Evolutionary conservation across 2,888 invertebrate species (phyloP).

Genomic region (Pheosia gnoma): DNA sequence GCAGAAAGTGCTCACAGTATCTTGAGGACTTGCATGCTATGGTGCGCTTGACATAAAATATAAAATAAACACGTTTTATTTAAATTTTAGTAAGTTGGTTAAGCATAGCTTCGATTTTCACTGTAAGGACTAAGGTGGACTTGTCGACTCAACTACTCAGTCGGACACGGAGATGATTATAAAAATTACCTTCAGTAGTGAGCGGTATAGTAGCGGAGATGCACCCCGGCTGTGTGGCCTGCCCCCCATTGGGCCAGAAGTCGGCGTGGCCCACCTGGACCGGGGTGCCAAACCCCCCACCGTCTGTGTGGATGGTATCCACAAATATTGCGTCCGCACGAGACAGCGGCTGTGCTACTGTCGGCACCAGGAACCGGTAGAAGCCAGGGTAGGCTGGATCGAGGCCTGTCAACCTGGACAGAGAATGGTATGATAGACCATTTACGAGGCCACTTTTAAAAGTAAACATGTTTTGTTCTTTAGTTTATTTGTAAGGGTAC

Average conservation of each 20-base stretch:
- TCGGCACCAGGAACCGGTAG: conserved; percentile 48
- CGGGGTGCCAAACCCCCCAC: conserved; percentile 64
- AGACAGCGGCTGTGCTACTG: conserved; percentile 45
- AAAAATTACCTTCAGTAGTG: conserved; percentile 52
- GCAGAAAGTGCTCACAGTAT: too few relatives aligned
- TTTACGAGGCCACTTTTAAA: too few relatives aligned
- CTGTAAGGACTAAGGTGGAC: too few relatives aligned
- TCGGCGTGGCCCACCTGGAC: conserved; percentile 60
- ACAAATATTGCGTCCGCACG: conserved; percentile 70
- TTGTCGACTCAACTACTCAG: too few relatives aligned
- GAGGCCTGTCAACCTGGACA: conserved; percentile 61
- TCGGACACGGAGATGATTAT: too few relatives aligned
- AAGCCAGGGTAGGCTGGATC: conserved; percentile 79
- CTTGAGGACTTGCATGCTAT: too few relatives aligned
- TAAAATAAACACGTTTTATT: too few relatives aligned
- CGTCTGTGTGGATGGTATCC: conserved; percentile 79
- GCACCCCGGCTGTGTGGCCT: conserved; percentile 77
- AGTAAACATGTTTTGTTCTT: too few relatives aligned
- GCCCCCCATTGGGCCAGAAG: conserved; percentile 79
- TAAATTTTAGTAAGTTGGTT: too few relatives aligned
- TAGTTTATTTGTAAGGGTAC: too few relatives aligned
- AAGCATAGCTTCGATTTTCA: too few relatives aligned
- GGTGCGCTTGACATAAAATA: too few relatives aligned
- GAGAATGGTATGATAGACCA: not conserved
- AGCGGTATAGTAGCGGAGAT: conserved; percentile 47